phyloP scores from a whole-genome alignment of 1,140 invertebrate species.

The Rhopalosiphum padi region DNA sequence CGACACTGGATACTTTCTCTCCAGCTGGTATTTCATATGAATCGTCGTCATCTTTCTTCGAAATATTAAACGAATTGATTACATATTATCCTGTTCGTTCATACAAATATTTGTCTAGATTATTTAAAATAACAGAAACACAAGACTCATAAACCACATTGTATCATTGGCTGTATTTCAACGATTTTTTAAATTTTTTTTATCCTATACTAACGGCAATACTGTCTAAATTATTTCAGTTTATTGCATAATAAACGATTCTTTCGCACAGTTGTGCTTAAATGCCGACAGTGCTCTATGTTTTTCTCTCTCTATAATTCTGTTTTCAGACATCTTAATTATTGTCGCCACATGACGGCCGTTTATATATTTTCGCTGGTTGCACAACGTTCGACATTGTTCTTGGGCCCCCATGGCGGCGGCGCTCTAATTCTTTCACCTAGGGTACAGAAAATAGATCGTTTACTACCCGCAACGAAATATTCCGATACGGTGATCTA shows the following conservation, averaged over 20 bases:
- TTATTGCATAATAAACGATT: slow-evolving; percentile 28
- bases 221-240: not conserved
- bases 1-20: slow-evolving; percentile 32
- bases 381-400: slow-evolving; percentile 49
- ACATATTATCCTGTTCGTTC: not conserved
- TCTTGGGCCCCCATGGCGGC: slow-evolving; percentile 35
- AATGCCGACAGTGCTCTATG: not conserved
- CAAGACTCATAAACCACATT: not conserved
- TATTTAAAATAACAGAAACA: not conserved
- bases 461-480: slow-evolving; percentile 50
- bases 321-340: slow-evolving; percentile 54
- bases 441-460: slow-evolving; percentile 24
- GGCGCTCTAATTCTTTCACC: slow-evolving; percentile 19
- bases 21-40: slow-evolving; percentile 5
- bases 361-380: slow-evolving; percentile 45
- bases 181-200: not conserved
- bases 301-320: not conserved
- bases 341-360: slow-evolving; percentile 56
- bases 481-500: slow-evolving; percentile 31
- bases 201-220: not conserved
- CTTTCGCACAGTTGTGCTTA: not conserved
- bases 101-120: not conserved
- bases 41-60: not conserved
- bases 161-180: not conserved
- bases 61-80: not conserved